Percentiles rank a stretch among this genome's conserved stretches.
Conservation (phyloP, 1,140 invertebrate species). For the Babylonia areolata region DNA sequence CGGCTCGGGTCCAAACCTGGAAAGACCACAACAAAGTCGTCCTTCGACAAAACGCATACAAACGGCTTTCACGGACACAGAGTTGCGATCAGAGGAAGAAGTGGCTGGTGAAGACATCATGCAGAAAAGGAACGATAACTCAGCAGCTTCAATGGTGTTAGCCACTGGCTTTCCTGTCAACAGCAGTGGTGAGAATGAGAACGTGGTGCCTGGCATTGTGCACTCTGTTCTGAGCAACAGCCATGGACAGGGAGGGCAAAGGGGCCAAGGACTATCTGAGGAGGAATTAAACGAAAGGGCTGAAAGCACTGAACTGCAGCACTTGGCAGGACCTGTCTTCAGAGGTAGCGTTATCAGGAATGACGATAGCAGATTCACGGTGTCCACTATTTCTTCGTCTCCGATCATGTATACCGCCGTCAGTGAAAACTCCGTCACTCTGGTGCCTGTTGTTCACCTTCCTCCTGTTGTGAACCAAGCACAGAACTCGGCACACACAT, state of each 20-base stretch:
- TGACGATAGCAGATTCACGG: neutral
- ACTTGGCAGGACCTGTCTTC: neutral
- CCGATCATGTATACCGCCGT: neutral
- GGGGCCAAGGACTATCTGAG: neutral
- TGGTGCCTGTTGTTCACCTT: neutral
- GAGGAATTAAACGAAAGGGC: neutral
- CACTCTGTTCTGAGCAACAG: neutral
- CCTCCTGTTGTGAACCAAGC: neutral
- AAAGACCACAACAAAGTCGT: no score
- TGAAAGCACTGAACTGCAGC: neutral
- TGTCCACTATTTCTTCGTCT: neutral
- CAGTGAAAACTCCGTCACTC: neutral
- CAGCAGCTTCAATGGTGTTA: neutral
- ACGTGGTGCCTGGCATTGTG: neutral
- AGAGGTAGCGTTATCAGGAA: neutral
- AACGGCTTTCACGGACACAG: no score
- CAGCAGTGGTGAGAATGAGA: neutral
- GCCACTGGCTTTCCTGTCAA: neutral
- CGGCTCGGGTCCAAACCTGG: no score
- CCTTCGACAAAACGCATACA: no score
- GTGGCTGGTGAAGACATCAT: neutral
- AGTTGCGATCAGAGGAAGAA: neutral
- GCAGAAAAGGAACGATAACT: neutral
- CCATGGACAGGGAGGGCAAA: neutral
- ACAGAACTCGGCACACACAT: neutral